Conservation (phyloP, 2,113 vertebrate genomes). For the Sebastes fasciatus region DNA sequence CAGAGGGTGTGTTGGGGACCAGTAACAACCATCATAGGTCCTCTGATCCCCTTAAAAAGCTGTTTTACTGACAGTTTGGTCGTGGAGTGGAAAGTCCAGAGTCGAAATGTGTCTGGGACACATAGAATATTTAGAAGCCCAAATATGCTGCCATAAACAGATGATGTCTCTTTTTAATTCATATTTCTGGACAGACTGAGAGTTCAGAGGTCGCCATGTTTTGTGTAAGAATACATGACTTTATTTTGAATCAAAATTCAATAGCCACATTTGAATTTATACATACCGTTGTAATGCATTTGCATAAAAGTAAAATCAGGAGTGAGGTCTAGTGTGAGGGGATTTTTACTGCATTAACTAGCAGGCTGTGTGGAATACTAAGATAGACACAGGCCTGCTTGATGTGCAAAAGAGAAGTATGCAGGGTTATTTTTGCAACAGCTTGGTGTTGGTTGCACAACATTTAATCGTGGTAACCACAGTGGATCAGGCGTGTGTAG, state of each 20-base stretch:
- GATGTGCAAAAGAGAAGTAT: slow-evolving; percentile 14
- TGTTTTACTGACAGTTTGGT: background rate
- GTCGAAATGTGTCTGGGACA: background rate
- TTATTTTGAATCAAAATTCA: background rate
- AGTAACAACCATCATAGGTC: background rate
- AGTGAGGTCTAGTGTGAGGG: background rate
- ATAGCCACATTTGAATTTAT: background rate
- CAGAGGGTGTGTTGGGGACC: background rate
- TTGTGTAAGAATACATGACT: background rate
- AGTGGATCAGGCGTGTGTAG: background rate
- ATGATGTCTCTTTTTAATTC: background rate
- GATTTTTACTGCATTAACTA: background rate
- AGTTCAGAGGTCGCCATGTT: background rate
- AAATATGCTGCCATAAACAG: background rate
- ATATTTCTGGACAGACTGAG: background rate
- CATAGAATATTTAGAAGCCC: background rate
- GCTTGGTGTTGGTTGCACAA: slow-evolving; percentile 1
- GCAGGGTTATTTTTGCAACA: slow-evolving; percentile 12
- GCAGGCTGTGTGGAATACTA: background rate
- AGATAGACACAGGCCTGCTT: background rate
- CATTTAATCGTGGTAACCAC: slow-evolving; percentile 7
- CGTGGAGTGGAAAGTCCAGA: background rate
- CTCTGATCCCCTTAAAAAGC: background rate
- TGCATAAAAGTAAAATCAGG: background rate
- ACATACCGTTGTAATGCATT: background rate